Evolutionary conservation across 2,797 vertebrate species (phyloP).

Genomic region (Scyliorhinus canicula): DNA sequence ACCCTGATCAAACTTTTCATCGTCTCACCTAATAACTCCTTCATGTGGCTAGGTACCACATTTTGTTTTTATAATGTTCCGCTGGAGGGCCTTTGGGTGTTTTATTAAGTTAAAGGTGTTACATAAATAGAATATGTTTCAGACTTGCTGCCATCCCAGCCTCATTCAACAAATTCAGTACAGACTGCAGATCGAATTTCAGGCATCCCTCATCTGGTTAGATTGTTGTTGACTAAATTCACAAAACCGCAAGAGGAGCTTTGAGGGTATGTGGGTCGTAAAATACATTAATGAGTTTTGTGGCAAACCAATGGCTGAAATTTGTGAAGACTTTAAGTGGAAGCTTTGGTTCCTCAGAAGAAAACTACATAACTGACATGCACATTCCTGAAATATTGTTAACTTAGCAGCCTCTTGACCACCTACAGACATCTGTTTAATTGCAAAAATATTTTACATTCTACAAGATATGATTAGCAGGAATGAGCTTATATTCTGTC

Average conservation of each 20-base stretch:
- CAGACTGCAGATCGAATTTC: slow-evolving; percentile 4
- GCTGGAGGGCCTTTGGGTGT: no score
- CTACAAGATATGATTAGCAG: background rate
- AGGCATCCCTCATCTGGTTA: background rate
- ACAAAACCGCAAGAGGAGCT: background rate
- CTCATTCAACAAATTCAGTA: background rate
- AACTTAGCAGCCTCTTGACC: background rate
- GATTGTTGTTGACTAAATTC: background rate
- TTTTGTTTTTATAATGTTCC: no score
- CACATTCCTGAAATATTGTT: background rate
- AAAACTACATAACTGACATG: background rate
- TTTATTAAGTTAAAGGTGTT: no score
- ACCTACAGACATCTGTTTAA: background rate
- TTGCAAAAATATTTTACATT: background rate
- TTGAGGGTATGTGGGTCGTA: background rate
- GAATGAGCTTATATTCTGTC: background rate
- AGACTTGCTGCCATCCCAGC: background rate
- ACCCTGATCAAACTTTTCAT: no score
- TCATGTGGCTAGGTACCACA: no score
- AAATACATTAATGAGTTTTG: background rate
- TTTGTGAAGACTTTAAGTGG: background rate
- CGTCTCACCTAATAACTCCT: no score
- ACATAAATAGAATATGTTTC: no score
- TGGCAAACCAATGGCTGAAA: background rate
- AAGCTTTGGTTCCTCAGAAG: background rate